Evolutionary conservation across 2,113 vertebrate genomes (phyloP), one percentile per base, ranked within the genome.

Genomic region (Propithecus coquereli): DNA sequence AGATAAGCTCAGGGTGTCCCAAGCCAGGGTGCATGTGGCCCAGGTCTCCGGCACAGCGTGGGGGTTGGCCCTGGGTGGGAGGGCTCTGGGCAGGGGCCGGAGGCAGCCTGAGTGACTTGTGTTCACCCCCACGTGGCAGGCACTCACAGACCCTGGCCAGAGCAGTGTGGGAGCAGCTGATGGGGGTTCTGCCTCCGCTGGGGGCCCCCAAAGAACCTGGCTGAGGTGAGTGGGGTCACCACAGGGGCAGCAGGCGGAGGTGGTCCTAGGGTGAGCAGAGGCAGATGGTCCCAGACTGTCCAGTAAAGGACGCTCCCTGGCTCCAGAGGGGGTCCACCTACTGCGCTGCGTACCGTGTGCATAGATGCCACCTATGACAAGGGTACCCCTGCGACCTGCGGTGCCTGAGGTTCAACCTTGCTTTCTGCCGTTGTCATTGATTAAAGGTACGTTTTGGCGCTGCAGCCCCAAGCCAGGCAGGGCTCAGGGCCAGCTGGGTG

Each of bases 81-180:
- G 32, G 37, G 7, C 8, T 12, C 14, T 43, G 37, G n/a, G 54
- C 7, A 32, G 37, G 37, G 20, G 10, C 11, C 59, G 6, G 25
- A 52, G n/a, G 80, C 59, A 47, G 61, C 86, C 40, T 74, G 20
- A 61, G 27, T 30, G 25, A 66, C 45, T 9, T 70, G 43, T 70
- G 47, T 30, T 71, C 25, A 0, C 22, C 27, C 37, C 18, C 0
- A 1, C 5, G 61, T 20, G 32, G 57, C 37, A 23, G 37, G 61
- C 1, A 3, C 34, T 37, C 20, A 2, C 45, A 30, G 54, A n/a
- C 5, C 0, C n/a, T 6, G 8, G 32, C 17, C 2, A 1, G 43
- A 30, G 3, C 5, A 37, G 11, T 50, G 3, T 43, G n/a, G 47
- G 32, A 61, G 3, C 34, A 16, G 34, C 17, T 25, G 25, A 61